These are phyloP conservation scores for Drosophila arawakana DNA, from an alignment of 1,140 invertebrate genomes.

Conservation along the genomic window DNA sequence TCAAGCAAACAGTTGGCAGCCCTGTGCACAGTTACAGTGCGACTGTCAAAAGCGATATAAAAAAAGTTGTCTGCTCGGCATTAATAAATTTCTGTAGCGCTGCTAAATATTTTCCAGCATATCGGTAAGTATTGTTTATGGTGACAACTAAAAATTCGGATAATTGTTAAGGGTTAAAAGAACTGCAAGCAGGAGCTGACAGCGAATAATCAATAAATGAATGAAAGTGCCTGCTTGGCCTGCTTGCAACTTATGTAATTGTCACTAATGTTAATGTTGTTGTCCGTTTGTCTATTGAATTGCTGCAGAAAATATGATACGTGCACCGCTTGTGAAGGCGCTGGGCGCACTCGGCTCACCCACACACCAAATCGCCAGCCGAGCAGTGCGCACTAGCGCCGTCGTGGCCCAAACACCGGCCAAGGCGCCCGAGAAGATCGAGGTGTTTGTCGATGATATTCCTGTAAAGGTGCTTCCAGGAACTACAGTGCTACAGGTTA, in stretches of 20 bases:
- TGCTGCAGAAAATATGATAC: constrained; percentile 82
- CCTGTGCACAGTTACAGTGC: constrained; percentile 57
- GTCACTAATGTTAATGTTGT: constrained; percentile 44
- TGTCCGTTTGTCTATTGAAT: constrained; percentile 41
- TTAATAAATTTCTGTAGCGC: constrained; percentile 63
- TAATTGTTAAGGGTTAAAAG: background rate
- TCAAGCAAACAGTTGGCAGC: constrained; percentile 62
- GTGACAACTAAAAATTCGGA: background rate
- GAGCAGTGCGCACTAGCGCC: constrained; percentile 82
- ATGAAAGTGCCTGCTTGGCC: constrained; percentile 9
- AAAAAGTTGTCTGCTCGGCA: constrained; percentile 76
- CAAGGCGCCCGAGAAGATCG: constrained; percentile 92
- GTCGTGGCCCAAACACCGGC: constrained; percentile 84
- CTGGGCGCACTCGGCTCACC: constrained; percentile 81
- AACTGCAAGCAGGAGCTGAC: background rate
- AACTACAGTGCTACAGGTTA: constrained; percentile 98
- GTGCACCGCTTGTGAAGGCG: constrained; percentile 83
- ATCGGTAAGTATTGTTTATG: constrained; percentile 62
- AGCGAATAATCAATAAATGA: constrained; percentile 38
- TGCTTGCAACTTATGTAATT: constrained; percentile 78
- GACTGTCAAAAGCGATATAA: constrained; percentile 70
- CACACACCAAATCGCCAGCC: constrained; percentile 79
- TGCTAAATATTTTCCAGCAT: constrained; percentile 76
- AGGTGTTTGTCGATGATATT: constrained; percentile 99
- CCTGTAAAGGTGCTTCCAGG: constrained; percentile 97